Conservation (phyloP, 92 coral and sea anemone species). For the Epizoanthus scotinus region DNA sequence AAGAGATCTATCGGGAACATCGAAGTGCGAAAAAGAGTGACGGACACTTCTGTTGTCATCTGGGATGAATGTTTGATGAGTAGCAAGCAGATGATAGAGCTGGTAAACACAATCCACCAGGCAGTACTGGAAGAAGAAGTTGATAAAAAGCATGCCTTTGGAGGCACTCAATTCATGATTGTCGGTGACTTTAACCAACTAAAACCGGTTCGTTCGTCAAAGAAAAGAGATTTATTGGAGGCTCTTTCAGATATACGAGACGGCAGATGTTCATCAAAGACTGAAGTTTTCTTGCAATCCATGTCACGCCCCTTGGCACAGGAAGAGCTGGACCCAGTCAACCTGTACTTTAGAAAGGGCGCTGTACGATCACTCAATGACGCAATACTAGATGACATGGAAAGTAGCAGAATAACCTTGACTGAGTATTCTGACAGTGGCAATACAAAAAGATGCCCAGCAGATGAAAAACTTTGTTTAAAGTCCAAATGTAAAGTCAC, state of each 20-base stretch:
- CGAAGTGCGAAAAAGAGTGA: constrained; percentile 19
- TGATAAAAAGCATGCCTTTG: neutral
- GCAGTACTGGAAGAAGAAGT: neutral
- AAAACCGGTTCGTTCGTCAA: constrained; percentile 51
- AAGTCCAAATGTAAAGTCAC: constrained; percentile 1
- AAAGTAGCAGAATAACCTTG: neutral
- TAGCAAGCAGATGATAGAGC: constrained; percentile 24
- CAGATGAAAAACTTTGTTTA: neutral
- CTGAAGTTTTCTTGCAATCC: constrained; percentile 22
- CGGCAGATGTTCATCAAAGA: constrained; percentile 25
- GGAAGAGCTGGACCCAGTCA: neutral
- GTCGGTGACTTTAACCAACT: constrained; percentile 53
- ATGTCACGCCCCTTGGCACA: constrained; percentile 1
- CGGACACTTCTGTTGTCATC: constrained; percentile 14
- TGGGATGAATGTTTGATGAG: constrained; percentile 52
- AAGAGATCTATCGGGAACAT: neutral
- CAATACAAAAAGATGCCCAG: constrained; percentile 18
- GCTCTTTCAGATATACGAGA: constrained; percentile 19
- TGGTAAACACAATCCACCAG: constrained; percentile 33
- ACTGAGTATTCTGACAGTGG: neutral
- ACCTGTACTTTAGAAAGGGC: constrained; percentile 7
- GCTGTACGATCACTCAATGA: neutral
- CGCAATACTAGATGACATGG: neutral
- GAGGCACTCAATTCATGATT: constrained; percentile 34
- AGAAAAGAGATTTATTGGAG: neutral